These are phyloP conservation scores for Drosophila chauvacae DNA, from an alignment of 1,140 invertebrate species.

Conservation along the genomic window DNA sequence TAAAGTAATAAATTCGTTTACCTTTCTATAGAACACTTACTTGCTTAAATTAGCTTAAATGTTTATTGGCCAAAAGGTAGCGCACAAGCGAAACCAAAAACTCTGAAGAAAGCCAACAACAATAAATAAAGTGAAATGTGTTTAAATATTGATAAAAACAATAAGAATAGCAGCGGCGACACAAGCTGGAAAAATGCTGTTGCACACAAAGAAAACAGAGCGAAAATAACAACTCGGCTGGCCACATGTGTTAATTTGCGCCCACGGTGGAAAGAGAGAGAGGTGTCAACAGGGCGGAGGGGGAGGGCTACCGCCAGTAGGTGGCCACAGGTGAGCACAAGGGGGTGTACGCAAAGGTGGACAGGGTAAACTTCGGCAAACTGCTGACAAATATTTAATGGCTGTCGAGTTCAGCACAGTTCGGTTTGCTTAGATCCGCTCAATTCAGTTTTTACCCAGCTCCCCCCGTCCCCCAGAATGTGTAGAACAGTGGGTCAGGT, in stretches of 20 bases:
- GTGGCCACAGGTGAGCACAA: slow-evolving; percentile 3
- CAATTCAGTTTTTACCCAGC: slow-evolving; percentile 29
- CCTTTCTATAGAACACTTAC: not conserved
- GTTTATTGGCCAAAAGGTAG: slow-evolving; percentile 6
- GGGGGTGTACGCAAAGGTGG: not conserved
- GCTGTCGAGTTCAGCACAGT: slow-evolving; percentile 37
- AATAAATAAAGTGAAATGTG: slow-evolving; percentile 48
- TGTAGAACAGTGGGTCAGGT: slow-evolving; percentile 38
- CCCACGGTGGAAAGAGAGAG: slow-evolving; percentile 1
- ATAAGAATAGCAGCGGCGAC: slow-evolving; percentile 48
- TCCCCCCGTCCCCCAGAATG: not conserved
- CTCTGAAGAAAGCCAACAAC: slow-evolving; percentile 30
- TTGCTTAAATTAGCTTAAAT: no score
- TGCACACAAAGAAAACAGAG: slow-evolving; percentile 34
- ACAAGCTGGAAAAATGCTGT: slow-evolving; percentile 58
- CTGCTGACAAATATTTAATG: slow-evolving; percentile 78
- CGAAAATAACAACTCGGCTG: slow-evolving; percentile 28
- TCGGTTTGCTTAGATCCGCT: slow-evolving; percentile 52
- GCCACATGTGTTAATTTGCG: slow-evolving; percentile 72
- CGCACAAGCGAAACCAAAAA: slow-evolving; percentile 12
- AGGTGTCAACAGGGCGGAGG: not conserved
- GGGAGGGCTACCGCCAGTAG: not conserved
- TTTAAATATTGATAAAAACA: slow-evolving; percentile 73
- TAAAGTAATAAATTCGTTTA: not conserved
- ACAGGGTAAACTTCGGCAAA: slow-evolving; percentile 48